These are phyloP conservation scores for Varanus komodoensis DNA, from an alignment of 2,113 vertebrate species.

Conservation along the genomic window DNA sequence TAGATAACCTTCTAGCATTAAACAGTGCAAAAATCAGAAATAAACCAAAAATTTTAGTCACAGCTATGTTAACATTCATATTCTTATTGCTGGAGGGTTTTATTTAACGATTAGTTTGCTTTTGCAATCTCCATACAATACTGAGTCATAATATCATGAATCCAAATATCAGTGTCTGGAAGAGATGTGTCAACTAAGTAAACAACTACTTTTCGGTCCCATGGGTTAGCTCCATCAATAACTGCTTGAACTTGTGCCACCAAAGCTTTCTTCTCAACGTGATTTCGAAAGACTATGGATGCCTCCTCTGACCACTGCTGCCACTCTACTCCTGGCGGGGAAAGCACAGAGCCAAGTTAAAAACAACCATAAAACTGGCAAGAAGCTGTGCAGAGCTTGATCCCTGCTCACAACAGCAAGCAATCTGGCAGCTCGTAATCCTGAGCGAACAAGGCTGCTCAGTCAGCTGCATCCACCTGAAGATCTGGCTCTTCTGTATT, in stretches of 20 bases:
- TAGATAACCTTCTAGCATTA: conserved; percentile 73
- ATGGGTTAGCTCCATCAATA: conserved; percentile 77
- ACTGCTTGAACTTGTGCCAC: conserved; percentile 88
- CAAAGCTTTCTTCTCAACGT: conserved; percentile 90
- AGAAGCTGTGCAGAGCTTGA: not conserved
- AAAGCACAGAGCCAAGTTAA: conserved; percentile 48
- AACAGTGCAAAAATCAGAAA: conserved; percentile 78
- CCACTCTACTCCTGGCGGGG: conserved; percentile 82
- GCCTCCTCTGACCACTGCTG: conserved; percentile 91
- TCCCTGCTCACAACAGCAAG: not conserved
- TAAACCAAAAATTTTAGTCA: conserved; percentile 56
- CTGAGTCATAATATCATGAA: conserved; percentile 89
- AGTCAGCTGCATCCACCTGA: not conserved
- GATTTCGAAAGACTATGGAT: conserved; percentile 92
- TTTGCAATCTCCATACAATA: conserved; percentile 78
- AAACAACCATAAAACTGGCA: not conserved
- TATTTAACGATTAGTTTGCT: conserved; percentile 69
- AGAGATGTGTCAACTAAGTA: conserved; percentile 90
- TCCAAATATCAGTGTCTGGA: conserved; percentile 88
- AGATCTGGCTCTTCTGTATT: not conserved
- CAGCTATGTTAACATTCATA: conserved; percentile 67
- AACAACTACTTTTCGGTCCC: conserved; percentile 83
- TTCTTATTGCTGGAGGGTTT: conserved; percentile 59
- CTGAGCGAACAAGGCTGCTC: not conserved
- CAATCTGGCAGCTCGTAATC: not conserved